Evolutionary conservation across 1,140 invertebrate species (phyloP).

Genomic region (Philotrypesis tridentata): DNA sequence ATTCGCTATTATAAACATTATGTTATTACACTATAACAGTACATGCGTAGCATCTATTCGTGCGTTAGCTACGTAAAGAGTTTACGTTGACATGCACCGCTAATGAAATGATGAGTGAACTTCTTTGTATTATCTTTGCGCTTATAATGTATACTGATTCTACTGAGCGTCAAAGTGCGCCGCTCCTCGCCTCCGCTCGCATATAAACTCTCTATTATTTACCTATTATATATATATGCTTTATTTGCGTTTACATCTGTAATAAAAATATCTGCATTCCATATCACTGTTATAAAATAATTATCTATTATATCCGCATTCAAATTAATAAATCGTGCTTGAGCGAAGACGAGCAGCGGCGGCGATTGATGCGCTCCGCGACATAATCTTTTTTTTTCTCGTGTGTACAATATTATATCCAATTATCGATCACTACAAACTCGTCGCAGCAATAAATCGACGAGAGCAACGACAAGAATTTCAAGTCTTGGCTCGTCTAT

Average conservation of each 20-base stretch:
- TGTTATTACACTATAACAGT: constrained; percentile 52
- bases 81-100: constrained; percentile 35
- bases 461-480: constrained; percentile 31
- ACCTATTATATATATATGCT: constrained; percentile 7
- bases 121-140: constrained; percentile 24
- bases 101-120: constrained; percentile 42
- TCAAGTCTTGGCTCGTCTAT: constrained; percentile 33
- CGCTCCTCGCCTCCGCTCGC: constrained; percentile 1
- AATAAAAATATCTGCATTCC: constrained; percentile 39
- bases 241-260: constrained; percentile 19
- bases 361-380: not conserved
- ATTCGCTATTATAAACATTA: constrained; percentile 54
- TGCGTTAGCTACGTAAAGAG: not conserved
- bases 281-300: constrained; percentile 28
- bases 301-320: constrained; percentile 26
- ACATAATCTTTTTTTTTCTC: constrained; percentile 24
- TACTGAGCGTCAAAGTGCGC: not conserved
- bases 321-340: not conserved
- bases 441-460: constrained; percentile 34
- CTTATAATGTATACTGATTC: constrained; percentile 28
- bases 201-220: constrained; percentile 27
- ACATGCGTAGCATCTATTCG: constrained; percentile 26
- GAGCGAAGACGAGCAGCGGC: not conserved
- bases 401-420: constrained; percentile 31
- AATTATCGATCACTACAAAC: constrained; percentile 41